Percentiles rank a stretch among this genome's conserved stretches.
Conservation (phyloP, 2,113 vertebrate genomes). For the Poeciliopsis turrubarensis region DNA sequence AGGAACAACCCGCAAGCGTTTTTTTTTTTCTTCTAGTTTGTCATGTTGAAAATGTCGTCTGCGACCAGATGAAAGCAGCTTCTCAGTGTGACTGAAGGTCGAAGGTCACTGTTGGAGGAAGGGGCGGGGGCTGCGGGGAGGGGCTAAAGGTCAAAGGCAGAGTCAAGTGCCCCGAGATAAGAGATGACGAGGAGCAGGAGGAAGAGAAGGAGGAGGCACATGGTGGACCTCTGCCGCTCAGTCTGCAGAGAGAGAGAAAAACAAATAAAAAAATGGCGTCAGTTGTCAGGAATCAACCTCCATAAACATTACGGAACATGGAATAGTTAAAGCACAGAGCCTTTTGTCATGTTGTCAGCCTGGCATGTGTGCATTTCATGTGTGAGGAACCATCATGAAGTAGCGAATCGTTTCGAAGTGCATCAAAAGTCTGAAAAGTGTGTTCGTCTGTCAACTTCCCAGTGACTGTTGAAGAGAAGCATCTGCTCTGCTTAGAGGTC, state of each 20-base stretch:
- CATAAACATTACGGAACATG: background rate
- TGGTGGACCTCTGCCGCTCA: constrained; percentile 36
- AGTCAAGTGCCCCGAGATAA: constrained; percentile 41
- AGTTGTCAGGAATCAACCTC: no score
- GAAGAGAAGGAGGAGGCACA: constrained; percentile 11
- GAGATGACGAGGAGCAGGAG: constrained; percentile 42
- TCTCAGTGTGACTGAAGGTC: constrained; percentile 47
- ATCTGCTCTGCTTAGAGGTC: no score
- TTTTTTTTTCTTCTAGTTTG: constrained; percentile 41
- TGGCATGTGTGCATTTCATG: no score
- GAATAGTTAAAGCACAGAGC: background rate
- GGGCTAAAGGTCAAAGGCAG: constrained; percentile 48
- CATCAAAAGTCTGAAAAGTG: background rate
- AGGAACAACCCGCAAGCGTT: constrained; percentile 50
- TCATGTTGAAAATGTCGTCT: constrained; percentile 22
- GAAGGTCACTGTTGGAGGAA: constrained; percentile 36
- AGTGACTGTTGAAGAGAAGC: no score
- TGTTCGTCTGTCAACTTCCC: background rate
- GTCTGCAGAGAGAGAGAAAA: constrained; percentile 42
- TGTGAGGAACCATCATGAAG: background rate
- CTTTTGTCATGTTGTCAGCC: no score
- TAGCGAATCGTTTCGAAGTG: background rate
- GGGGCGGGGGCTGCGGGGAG: background rate
- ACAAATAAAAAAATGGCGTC: background rate
- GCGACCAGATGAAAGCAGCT: constrained; percentile 48